Base-by-base conservation (phyloP, 1,140 invertebrate species). In the Akabosia matsudoensis region DNA sequence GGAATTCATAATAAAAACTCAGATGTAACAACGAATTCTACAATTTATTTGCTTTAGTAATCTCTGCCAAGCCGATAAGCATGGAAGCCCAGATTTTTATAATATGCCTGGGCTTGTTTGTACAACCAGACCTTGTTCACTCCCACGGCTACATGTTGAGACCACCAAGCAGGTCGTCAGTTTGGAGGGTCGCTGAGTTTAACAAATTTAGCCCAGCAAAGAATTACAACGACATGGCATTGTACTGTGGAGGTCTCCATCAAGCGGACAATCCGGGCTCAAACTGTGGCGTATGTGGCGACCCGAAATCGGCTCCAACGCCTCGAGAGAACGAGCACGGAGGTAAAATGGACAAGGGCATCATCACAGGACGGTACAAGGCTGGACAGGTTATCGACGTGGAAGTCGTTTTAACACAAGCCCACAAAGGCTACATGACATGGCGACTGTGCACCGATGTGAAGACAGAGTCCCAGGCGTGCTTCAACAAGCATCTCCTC, bases 141-240 rank as follows among this genome's bases (percentile, higher is more conserved):
- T 83, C 84, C 24, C 85, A 86, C 79, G 85, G 85, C 28, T 80
- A 81, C 45, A 72, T 86, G 77, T 67, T 83, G 14, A 82, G 85
- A 31, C 85, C 85, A 2, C 82, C 83, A 24, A 83, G 82, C 75
- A 76, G 85, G 33, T 82, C 83, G 34, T 83, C 83, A 7, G 74
- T 85, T 28, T 86, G 85, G 85, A 54, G 85, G 26, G 78, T 82
- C 22, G 45, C 16, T 33, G 75, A 79, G 61, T 79, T 77, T 31
- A 2, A 4, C 22, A 2, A n/a, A 16, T 51, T 33, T 34, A 56
- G 76, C 30, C 70, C 85, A 33, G 84, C 85, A 4, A 80, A 83
- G 18, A 87, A 88, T 82, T 88, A 87, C 79, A 85, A 88, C 80
- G 88, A 88, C 79, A 87, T 85, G 73, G 86, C 87, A 79, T 82